Conservation (phyloP, 2,797 vertebrate genomes). For the Poecilia gillii region DNA sequence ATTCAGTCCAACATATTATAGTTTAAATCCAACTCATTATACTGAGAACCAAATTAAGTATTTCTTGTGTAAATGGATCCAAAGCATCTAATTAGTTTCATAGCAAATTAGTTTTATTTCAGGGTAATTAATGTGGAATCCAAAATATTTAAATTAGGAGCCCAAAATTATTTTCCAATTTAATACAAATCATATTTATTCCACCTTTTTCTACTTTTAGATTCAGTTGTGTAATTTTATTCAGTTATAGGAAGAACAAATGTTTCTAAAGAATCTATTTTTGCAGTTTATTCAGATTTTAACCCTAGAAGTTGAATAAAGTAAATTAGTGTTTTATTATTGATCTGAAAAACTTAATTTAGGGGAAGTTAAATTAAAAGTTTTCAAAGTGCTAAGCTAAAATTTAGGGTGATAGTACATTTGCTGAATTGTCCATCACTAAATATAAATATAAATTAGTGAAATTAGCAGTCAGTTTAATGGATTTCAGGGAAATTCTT, state of each 20-base stretch:
- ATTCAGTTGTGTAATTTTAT: neutral
- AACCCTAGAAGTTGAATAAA: too few species aligned
- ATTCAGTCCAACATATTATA: neutral
- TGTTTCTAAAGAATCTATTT: neutral
- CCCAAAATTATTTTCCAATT: neutral
- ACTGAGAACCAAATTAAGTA: neutral
- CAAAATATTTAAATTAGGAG: neutral
- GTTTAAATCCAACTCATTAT: neutral
- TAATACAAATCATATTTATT: neutral
- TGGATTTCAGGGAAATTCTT: neutral
- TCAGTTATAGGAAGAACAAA: neutral
- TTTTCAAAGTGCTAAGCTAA: too few species aligned
- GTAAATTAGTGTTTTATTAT: too few species aligned
- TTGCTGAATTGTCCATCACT: too few species aligned
- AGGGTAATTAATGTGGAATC: neutral
- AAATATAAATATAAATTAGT: neutral
- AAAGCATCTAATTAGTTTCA: neutral
- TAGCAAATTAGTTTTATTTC: neutral
- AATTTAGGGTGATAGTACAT: too few species aligned
- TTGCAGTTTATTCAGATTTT: neutral
- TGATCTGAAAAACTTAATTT: too few species aligned
- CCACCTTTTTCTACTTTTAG: neutral
- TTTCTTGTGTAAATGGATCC: neutral
- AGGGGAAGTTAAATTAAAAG: too few species aligned
- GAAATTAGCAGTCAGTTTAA: neutral